Conservation (phyloP, 2,888 invertebrate species). For the Ametastegia equiseti region DNA sequence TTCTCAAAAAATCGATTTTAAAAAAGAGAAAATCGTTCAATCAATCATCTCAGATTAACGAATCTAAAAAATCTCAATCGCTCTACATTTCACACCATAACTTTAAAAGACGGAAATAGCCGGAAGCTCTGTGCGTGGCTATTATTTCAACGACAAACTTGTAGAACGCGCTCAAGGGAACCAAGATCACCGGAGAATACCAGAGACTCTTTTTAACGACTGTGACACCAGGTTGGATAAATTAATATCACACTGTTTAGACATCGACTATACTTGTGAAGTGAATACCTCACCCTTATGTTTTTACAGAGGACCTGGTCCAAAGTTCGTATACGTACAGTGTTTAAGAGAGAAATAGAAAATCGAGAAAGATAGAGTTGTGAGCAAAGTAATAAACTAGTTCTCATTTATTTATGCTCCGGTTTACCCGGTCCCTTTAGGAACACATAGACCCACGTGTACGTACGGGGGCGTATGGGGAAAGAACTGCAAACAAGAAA, state of each 20-base stretch:
- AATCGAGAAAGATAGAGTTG: neutral
- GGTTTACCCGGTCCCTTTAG: conserved; percentile 20
- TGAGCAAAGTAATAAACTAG: conserved; percentile 43
- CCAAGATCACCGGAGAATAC: neutral
- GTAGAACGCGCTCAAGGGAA: neutral
- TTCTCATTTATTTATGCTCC: conserved; percentile 40
- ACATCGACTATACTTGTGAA: neutral
- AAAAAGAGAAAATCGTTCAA: too few species aligned
- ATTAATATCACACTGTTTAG: conserved; percentile 3
- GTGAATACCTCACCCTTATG: conserved; percentile 5
- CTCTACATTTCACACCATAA: neutral
- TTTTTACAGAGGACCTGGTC: neutral
- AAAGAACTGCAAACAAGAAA: conserved; percentile 25
- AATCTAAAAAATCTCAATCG: neutral
- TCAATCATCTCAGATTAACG: neutral
- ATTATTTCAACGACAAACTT: conserved; percentile 34
- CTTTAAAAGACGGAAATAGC: neutral
- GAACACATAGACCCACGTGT: neutral
- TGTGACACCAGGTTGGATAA: conserved; percentile 25
- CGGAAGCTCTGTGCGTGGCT: neutral
- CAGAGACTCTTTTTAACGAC: conserved; percentile 8
- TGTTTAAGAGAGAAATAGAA: neutral
- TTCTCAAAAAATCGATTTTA: too few species aligned
- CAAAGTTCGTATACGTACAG: neutral
- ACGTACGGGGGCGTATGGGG: neutral